Evolutionary conservation across 2,797 vertebrate species (phyloP).

Genomic region (Danio kyathit): DNA sequence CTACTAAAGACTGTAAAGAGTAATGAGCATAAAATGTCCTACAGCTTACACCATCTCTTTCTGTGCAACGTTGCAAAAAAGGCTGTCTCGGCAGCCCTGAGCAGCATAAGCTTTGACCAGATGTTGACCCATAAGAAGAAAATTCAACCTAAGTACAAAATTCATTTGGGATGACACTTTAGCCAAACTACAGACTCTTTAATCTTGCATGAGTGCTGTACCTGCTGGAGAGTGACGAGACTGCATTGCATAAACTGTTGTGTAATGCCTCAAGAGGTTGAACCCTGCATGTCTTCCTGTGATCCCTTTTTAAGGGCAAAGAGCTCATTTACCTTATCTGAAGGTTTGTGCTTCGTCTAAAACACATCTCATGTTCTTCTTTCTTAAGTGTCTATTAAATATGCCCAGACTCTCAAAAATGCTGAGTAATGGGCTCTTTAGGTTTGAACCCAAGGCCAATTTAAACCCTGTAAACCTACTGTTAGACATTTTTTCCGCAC

Average conservation of each 20-base stretch:
- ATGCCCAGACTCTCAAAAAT: not conserved
- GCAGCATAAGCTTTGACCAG: slow-evolving; percentile 41
- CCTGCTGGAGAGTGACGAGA: slow-evolving; percentile 35
- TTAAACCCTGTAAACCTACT: not conserved
- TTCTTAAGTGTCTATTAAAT: not conserved
- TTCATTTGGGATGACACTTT: slow-evolving; percentile 47
- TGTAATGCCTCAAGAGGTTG: slow-evolving; percentile 37
- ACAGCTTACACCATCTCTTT: not conserved
- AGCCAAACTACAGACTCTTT: slow-evolving; percentile 41
- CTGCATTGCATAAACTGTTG: slow-evolving; percentile 50
- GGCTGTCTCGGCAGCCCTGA: not conserved
- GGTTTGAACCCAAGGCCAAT: not conserved
- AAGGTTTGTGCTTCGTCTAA: not conserved
- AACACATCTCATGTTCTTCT: not conserved
- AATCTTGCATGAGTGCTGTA: slow-evolving; percentile 57
- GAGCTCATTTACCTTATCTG: not conserved
- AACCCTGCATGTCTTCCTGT: slow-evolving; percentile 24
- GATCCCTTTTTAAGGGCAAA: slow-evolving; percentile 24
- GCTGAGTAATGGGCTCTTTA: slow-evolving; percentile 13
- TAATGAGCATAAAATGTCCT: slow-evolving; percentile 17
- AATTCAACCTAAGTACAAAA: slow-evolving; percentile 44
- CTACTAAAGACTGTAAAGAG: not conserved
- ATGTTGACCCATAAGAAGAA: slow-evolving; percentile 53
- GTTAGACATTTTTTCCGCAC: not conserved
- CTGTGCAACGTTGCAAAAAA: slow-evolving; percentile 16